Evolutionary conservation across 1,140 invertebrate genomes (phyloP), one percentile per base, ranked within the genome.

Genomic region (Mamestra configurata): DNA sequence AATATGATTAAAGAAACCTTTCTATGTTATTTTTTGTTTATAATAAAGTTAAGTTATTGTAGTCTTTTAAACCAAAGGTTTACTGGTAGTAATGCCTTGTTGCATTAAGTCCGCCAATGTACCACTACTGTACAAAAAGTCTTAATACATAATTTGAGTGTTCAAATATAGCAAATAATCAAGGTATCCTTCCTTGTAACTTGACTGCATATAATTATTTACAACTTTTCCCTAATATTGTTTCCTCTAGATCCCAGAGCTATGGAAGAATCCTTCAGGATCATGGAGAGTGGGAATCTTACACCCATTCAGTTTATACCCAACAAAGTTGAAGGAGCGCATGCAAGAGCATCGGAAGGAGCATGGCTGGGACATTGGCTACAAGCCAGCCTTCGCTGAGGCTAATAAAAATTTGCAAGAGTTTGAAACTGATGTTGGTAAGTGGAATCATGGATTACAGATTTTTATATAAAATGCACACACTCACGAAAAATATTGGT

Each of bases 201-300:
- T n/a, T 31, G 1, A 5, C 27, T 31, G 27, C 27, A 31, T 31
- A 31, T 1, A 31, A n/a, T n/a, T 31, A 31, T 3, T 3, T 31
- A 31, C 27, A 3, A 31, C 27, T 6, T 10, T 27, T 31, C 11
- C 0, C 13, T 1, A 31, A 61, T 35, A 37, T 18, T 35, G 27
- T 37, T 72, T 37, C 13, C 22, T 10, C 24, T 46, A 99, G 98
- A 97, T 99, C 86, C 98, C 98, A 77, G 91, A 95, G 51, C 92
- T 94, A 72, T 99, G 98, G 98, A 96, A 95, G 43, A 99, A 99
- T 95, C 98, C 98, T 0, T 96, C 96, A 40, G 97, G 97, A 70
- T 96, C 97, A 81, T 99, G 97, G 95, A 97, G 98, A 78, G 94
- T 98, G 66, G 99, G 99, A 66, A 94, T 99, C 0, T 98, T 99